A percentile compares a stretch with the other conserved stretches of the same genome.
Conservation (phyloP, 2,888 invertebrate species). For the Acholoe squamosa region DNA sequence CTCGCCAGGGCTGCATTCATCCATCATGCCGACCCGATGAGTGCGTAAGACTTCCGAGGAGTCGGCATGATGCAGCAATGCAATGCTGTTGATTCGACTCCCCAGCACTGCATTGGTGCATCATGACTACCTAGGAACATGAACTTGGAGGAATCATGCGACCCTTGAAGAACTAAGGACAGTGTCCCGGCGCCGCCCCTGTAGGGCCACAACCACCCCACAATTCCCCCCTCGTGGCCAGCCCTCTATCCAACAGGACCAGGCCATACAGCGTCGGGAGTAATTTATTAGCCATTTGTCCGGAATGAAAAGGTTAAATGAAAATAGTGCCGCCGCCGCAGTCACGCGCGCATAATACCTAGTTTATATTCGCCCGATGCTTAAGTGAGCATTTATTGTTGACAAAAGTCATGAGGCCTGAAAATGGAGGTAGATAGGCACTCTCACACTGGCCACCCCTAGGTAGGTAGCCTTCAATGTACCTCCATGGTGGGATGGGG, state of each 20-base stretch:
- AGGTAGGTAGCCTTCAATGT: no score
- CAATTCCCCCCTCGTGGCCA: not conserved
- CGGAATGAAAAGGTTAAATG: slow-evolving; percentile 56
- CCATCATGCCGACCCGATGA: no score
- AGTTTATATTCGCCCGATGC: slow-evolving; percentile 57
- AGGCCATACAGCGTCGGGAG: not conserved
- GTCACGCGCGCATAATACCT: slow-evolving; percentile 36
- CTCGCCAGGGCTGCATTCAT: no score
- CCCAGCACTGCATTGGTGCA: no score
- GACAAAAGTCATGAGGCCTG: slow-evolving; percentile 40
- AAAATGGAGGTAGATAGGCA: not conserved
- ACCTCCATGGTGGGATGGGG: not conserved
- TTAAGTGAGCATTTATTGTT: slow-evolving; percentile 60
- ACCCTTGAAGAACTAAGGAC: no score
- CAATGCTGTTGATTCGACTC: no score
- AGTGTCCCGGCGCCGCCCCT: not conserved
- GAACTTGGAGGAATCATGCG: no score
- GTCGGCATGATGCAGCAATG: no score
- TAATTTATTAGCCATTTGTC: slow-evolving; percentile 59
- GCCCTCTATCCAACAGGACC: not conserved
- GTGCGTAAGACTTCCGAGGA: no score
- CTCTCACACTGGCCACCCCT: no score
- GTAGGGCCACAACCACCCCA: not conserved
- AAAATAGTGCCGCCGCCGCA: slow-evolving; percentile 49
- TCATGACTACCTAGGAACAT: no score